These are phyloP conservation scores for Saxidomus purpurata DNA, from an alignment of 1,140 invertebrate genomes.

Conservation along the genomic window DNA sequence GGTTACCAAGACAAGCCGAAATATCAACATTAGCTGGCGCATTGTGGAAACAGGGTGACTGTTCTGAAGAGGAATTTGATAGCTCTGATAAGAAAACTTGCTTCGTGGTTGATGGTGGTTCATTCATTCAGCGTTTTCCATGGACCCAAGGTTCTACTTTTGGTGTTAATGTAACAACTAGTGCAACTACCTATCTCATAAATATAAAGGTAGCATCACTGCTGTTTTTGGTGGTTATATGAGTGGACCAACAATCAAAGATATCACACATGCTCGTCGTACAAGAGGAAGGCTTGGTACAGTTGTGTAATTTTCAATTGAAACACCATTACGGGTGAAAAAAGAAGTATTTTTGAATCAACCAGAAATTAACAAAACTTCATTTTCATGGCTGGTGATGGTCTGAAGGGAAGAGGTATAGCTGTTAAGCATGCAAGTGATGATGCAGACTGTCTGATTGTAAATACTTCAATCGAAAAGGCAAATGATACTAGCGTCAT, in stretches of 20 bases:
- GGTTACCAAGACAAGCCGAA: background rate
- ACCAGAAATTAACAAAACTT: constrained; percentile 25
- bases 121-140: constrained; percentile 63
- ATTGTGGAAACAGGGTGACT: constrained; percentile 26
- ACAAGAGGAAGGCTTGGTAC: background rate
- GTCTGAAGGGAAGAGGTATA: background rate
- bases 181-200: background rate
- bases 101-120: constrained; percentile 70
- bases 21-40: constrained; percentile 24
- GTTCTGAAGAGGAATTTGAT: background rate
- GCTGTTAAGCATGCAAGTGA: background rate
- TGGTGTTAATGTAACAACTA: constrained; percentile 37
- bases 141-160: constrained; percentile 61
- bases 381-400: constrained; percentile 1
- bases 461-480: background rate
- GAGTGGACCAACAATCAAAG: constrained; percentile 23
- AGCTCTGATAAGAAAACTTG: background rate
- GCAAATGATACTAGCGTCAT: background rate
- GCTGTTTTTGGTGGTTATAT: constrained; percentile 62
- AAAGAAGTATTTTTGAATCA: constrained; percentile 64
- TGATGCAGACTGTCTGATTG: constrained; percentile 40
- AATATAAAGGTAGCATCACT: background rate
- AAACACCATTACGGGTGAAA: constrained; percentile 24
- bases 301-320: background rate
- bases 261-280: constrained; percentile 9